Conservation (phyloP, 2,797 vertebrate genomes). For the Scolopax rusticola region DNA sequence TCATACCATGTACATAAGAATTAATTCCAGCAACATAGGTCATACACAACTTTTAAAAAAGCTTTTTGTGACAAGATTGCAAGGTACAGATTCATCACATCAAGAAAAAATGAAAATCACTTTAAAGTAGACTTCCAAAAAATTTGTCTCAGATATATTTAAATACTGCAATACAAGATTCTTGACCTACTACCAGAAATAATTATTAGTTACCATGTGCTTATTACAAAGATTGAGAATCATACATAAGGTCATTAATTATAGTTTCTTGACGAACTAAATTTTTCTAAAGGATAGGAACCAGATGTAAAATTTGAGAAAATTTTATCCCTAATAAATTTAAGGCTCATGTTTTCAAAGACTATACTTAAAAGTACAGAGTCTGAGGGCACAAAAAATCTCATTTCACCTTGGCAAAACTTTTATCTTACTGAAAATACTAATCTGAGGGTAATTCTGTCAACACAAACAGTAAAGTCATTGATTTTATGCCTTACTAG, state of each 20-base stretch:
- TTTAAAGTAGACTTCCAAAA: not conserved
- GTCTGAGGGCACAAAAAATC: not conserved
- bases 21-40: not conserved
- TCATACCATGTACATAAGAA: not conserved
- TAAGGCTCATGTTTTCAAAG: not conserved
- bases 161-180: not conserved
- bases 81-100: not conserved
- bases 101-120: not conserved
- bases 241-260: not conserved
- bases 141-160: not conserved
- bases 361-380: not conserved
- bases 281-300: not conserved
- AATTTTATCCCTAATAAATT: not conserved
- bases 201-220: not conserved
- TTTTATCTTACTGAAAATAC: not conserved
- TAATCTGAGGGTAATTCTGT: not conserved
- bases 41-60: not conserved
- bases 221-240: not conserved
- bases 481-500: not conserved
- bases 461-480: not conserved
- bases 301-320: not conserved
- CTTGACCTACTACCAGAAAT: not conserved
- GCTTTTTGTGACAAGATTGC: not conserved
- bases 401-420: not conserved
- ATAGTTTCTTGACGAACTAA: not conserved